phyloP scores from a whole-genome alignment of 1,140 invertebrate species.

The Neotoxoptera formosana region DNA sequence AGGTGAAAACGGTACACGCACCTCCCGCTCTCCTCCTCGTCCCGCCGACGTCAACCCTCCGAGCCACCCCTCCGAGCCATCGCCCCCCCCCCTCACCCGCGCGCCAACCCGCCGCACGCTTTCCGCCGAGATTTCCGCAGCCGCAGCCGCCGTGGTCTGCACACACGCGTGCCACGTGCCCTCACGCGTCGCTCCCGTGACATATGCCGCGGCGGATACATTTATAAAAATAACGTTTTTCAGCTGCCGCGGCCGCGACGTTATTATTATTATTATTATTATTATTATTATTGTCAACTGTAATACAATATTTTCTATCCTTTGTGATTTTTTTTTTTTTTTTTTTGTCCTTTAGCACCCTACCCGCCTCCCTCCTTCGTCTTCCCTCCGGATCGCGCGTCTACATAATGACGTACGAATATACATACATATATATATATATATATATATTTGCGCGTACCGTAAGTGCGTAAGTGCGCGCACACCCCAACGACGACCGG shows the following conservation, averaged over 20 bases:
- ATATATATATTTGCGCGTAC: not conserved
- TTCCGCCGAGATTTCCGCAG: slow-evolving; percentile 44
- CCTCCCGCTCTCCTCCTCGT: too few species aligned
- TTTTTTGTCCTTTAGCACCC: not conserved
- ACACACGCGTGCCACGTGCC: slow-evolving; percentile 36
- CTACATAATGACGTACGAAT: too few species aligned
- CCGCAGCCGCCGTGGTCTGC: too few species aligned
- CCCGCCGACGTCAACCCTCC: not conserved
- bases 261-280: slow-evolving; percentile 10
- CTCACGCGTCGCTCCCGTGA: not conserved
- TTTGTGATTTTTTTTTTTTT: slow-evolving; percentile 37
- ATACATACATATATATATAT: not conserved
- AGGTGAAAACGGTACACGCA: slow-evolving; percentile 33
- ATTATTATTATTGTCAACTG: slow-evolving; percentile 54
- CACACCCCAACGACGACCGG: not conserved
- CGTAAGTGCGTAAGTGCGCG: not conserved
- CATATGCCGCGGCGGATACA: slow-evolving; percentile 43
- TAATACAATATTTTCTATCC: slow-evolving; percentile 57
- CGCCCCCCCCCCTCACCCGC: not conserved
- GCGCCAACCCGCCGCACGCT: not conserved
- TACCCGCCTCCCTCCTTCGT: not conserved
- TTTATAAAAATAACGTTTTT: slow-evolving; percentile 56
- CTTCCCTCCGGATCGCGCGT: not conserved
- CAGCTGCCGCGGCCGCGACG: slow-evolving; percentile 26
- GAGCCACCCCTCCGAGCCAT: not conserved